These are phyloP conservation scores for Pterocles gutturalis DNA, from an alignment of 2,113 vertebrate genomes.

Conservation along the genomic window DNA sequence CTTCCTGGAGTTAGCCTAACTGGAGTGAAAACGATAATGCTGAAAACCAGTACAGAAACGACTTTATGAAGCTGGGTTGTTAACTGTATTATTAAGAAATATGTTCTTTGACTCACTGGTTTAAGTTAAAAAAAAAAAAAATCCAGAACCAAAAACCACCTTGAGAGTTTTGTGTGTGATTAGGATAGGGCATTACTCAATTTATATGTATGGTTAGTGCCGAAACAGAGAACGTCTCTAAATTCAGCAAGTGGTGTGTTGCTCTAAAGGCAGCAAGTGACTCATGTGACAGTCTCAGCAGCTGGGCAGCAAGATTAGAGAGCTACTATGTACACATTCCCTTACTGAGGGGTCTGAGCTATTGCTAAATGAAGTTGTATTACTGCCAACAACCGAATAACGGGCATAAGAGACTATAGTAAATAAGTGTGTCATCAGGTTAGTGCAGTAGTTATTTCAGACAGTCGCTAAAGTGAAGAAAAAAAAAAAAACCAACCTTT, in stretches of 20 bases:
- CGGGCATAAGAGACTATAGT: conserved; percentile 45
- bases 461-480: neutral
- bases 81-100: neutral
- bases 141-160: neutral
- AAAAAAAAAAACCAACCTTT: fast-evolving
- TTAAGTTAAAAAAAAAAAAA: neutral
- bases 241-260: conserved; percentile 62
- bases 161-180: neutral
- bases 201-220: neutral
- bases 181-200: neutral
- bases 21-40: neutral
- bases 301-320: conserved; percentile 70
- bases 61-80: neutral
- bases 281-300: conserved; percentile 70
- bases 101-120: neutral
- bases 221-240: conserved; percentile 56
- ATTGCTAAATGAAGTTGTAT: conserved; percentile 61
- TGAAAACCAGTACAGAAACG: neutral
- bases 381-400: conserved; percentile 52
- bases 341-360: conserved; percentile 46
- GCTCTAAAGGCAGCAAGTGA: conserved; percentile 71
- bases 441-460: conserved; percentile 28
- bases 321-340: conserved; percentile 61
- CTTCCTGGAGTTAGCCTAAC: neutral
- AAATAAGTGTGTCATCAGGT: conserved; percentile 65